Conservation (phyloP, 2,797 vertebrate species). For the Xyrichtys novacula region DNA sequence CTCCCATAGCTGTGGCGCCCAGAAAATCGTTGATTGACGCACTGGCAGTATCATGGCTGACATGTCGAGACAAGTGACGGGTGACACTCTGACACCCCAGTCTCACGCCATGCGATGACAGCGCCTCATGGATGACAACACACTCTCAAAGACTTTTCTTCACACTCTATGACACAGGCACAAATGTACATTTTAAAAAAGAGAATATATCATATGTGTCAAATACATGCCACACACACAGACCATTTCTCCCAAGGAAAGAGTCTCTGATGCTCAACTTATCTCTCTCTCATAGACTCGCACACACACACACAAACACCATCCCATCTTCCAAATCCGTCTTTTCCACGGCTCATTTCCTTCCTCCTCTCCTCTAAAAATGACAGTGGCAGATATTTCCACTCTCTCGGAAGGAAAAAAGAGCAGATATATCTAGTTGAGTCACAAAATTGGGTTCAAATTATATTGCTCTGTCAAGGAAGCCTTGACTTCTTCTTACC, state of each 20-base stretch:
- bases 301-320: constrained; percentile 44
- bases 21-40: constrained; percentile 63
- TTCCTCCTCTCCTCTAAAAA: constrained; percentile 60
- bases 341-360: constrained; percentile 76
- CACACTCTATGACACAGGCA: constrained; percentile 12
- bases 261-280: constrained; percentile 30
- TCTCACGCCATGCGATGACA: constrained; percentile 49
- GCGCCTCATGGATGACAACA: constrained; percentile 44
- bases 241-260: background rate
- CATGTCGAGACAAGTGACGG: constrained; percentile 65
- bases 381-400: constrained; percentile 74
- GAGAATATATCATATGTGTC: constrained; percentile 6
- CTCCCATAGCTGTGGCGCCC: constrained; percentile 50
- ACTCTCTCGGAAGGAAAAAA: constrained; percentile 67
- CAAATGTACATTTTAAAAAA: background rate
- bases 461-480: constrained; percentile 73
- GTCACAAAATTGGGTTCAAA: constrained; percentile 76
- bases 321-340: constrained; percentile 65
- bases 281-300: constrained; percentile 21
- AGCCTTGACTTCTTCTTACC: constrained; percentile 69
- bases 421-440: constrained; percentile 72
- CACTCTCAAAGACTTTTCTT: constrained; percentile 7
- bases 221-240: constrained; percentile 6
- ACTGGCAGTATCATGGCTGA: constrained; percentile 60
- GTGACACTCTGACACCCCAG: constrained; percentile 60